Percentiles rank a stretch among this genome's conserved stretches.
Conservation (phyloP, 2,797 vertebrate genomes). For the Falco columbarius region DNA sequence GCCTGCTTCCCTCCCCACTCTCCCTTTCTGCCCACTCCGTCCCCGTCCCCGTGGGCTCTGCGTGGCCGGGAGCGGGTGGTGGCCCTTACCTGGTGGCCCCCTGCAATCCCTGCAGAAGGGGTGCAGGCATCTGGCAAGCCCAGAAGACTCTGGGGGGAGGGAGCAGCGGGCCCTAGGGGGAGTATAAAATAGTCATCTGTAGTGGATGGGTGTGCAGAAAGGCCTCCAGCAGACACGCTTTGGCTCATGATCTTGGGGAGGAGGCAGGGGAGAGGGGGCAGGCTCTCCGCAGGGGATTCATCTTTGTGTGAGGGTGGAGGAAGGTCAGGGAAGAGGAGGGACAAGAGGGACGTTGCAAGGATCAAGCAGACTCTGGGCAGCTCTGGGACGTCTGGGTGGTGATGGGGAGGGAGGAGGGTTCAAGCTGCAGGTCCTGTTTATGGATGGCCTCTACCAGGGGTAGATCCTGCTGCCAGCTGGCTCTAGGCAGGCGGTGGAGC, state of each 20-base stretch:
- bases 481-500: conserved; percentile 56
- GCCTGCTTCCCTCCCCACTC: conserved; percentile 25
- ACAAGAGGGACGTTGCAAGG: conserved; percentile 6
- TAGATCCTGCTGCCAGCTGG: conserved; percentile 59
- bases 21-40: background rate
- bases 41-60: conserved; percentile 21
- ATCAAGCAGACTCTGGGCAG: background rate
- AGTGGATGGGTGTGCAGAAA: background rate
- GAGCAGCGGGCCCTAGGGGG: conserved; percentile 72
- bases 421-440: conserved; percentile 68
- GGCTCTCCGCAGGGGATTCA: background rate
- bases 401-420: background rate
- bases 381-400: background rate
- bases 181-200: conserved; percentile 74
- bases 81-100: conserved; percentile 75
- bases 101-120: conserved; percentile 73
- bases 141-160: conserved; percentile 70
- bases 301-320: background rate
- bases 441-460: conserved; percentile 69
- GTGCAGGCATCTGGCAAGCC: conserved; percentile 72
- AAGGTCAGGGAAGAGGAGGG: background rate
- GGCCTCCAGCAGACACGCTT: conserved; percentile 20
- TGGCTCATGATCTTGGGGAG: background rate
- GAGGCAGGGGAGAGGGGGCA: background rate
- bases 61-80: background rate